A percentile compares a stretch with the other conserved stretches of the same genome.
phyloP scores from a whole-genome alignment of 2,113 vertebrate genomes.

The Leptocoma aspasia region DNA sequence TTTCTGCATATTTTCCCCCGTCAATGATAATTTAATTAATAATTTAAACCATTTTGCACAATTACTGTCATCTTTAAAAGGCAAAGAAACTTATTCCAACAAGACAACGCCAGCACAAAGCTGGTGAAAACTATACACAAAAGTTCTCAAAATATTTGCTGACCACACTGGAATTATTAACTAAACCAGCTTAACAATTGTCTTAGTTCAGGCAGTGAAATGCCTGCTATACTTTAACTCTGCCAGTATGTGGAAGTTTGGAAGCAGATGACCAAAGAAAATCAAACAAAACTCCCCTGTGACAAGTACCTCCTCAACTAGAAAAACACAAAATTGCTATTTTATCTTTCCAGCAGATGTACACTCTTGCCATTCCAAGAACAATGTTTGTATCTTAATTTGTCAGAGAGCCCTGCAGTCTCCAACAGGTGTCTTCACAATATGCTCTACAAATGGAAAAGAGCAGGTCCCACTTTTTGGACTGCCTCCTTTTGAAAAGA shows the following conservation, averaged over 20 bases:
- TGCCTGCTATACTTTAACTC: not conserved
- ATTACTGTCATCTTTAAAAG: not conserved
- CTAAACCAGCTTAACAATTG: not conserved
- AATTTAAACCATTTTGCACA: not conserved
- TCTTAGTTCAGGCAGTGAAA: not conserved
- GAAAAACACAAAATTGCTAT: not conserved
- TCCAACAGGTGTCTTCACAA: slow-evolving; percentile 26
- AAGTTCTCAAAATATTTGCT: not conserved
- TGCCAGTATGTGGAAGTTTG: not conserved
- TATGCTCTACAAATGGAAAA: not conserved
- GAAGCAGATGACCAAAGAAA: not conserved
- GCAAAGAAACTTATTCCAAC: not conserved
- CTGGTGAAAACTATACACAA: not conserved
- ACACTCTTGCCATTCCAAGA: not conserved
- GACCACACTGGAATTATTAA: not conserved
- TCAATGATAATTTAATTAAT: not conserved
- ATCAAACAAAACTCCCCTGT: not conserved
- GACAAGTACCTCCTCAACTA: not conserved
- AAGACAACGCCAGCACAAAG: not conserved
- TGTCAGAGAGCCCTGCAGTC: not conserved
- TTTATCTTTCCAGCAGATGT: not conserved
- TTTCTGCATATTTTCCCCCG: not conserved
- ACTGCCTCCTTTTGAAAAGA: not conserved
- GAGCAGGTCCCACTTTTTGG: not conserved
- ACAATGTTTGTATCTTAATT: not conserved